phyloP scores from a whole-genome alignment of 2,888 invertebrate genomes.

The Mamestra brassicae region DNA sequence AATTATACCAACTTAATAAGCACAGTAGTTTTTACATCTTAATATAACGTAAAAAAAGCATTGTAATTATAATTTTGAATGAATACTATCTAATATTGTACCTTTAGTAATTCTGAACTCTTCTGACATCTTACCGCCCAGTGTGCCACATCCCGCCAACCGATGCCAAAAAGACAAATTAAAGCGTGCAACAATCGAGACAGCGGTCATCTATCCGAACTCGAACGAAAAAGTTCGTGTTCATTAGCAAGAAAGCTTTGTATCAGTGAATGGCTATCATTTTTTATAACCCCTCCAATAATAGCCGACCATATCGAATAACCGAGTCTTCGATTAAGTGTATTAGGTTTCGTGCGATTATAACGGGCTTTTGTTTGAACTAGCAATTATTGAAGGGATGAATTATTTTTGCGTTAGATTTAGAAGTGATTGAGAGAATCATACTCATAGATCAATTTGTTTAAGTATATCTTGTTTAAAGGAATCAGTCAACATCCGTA shows the following conservation, averaged over 20 bases:
- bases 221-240: conserved; percentile 62
- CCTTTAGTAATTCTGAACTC: conserved; percentile 8
- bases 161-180: conserved; percentile 50
- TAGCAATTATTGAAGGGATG: conserved; percentile 24
- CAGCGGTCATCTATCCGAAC: conserved; percentile 62
- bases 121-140: conserved; percentile 26
- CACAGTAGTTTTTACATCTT: too few species aligned
- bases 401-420: conserved; percentile 32
- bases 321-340: conserved; percentile 53
- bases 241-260: conserved; percentile 66
- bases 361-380: conserved; percentile 50
- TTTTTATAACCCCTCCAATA: conserved; percentile 58
- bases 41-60: too few species aligned
- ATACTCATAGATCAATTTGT: background rate
- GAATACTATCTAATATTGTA: background rate
- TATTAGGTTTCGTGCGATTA: conserved; percentile 50
- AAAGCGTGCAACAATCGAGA: conserved; percentile 49
- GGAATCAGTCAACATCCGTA: background rate
- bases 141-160: conserved; percentile 34
- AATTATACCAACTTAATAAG: too few species aligned
- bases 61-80: background rate
- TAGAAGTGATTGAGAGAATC: background rate
- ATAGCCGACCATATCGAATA: conserved; percentile 52
- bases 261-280: conserved; percentile 62
- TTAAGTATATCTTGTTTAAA: background rate